Conservation (phyloP, 2,888 invertebrate genomes). For the Rapana venosa region DNA sequence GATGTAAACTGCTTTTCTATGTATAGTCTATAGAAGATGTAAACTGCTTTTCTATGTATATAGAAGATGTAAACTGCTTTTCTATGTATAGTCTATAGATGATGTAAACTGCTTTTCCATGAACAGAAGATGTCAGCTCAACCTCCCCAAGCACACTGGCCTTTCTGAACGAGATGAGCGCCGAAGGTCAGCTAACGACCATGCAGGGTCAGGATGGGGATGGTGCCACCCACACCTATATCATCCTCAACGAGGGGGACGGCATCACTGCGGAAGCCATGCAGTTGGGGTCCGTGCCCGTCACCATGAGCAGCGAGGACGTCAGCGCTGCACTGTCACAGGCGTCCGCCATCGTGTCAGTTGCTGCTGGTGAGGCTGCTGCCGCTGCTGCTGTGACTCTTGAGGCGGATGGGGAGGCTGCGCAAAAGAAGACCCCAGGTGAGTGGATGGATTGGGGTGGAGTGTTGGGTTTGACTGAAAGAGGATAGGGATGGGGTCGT, state of each 20-base stretch:
- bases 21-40: too few relatives aligned
- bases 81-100: too few relatives aligned
- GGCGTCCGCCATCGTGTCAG: neutral
- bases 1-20: too few relatives aligned
- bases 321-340: neutral
- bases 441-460: neutral
- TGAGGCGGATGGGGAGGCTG: neutral
- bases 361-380: neutral
- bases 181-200: conserved; percentile 41
- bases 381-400: neutral
- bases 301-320: neutral
- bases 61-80: too few relatives aligned
- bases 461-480: neutral
- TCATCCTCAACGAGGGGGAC: conserved; percentile 50
- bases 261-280: conserved; percentile 37
- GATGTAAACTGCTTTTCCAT: neutral
- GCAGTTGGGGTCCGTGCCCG: conserved; percentile 18
- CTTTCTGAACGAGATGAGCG: conserved; percentile 51
- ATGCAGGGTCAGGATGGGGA: conserved; percentile 43
- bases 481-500: neutral
- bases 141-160: conserved; percentile 44
- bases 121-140: conserved; percentile 40
- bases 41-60: too few relatives aligned
- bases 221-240: conserved; percentile 46
- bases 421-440: conserved; percentile 11